Base-by-base conservation (phyloP, 2,797 vertebrate genomes). In the Pseudomugil tenellus region DNA sequence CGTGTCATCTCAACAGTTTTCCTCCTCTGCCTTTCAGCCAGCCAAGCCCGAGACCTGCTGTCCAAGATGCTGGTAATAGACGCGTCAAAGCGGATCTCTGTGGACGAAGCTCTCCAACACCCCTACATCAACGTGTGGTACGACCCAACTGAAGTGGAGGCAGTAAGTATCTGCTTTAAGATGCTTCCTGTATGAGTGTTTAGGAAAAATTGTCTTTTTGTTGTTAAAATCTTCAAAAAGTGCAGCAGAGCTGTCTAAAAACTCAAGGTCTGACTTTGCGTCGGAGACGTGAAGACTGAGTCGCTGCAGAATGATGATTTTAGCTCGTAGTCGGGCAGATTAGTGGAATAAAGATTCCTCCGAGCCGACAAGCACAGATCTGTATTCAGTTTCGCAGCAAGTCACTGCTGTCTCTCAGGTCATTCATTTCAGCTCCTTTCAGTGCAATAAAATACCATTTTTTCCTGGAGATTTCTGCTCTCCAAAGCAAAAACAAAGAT, bases 51-150 rank as follows among this genome's bases (percentile, higher is more conserved):
- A 85, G 98, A 99, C 92, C 95, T 99, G 52, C 92, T 99, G 70
- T 98, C 96, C 65, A 99, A 98, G 94, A 99, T 99, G 98, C 94
- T 99, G 92, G 97, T 99, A 74, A 99, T 99, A 84, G 98, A 99
- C 25, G 95, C 98, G 26, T 97, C 97, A 32, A 98, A 98, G 85
- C 94, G 97, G 72, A 99, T 99, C 86, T 98, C 97, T 0, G 98
- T 99, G 88, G 96, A 98, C 46, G 97, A 98, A 82, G 98, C 98
- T 57, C 94, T 99, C 3, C 96, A 97, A 90, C 98, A 99, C 82
- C 95, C 97, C 0, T 99, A 99, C 52, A 99, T 99, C 92, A 99
- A 98, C 61, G 97, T 99, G 86, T 99, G 97, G 98, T 99, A 98
- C 72, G 98, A 99, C 72, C 97, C 97, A 3, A 95, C 96, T 21